phyloP scores from a whole-genome alignment of 92 coral and sea anemone species.

The Porites rus region DNA sequence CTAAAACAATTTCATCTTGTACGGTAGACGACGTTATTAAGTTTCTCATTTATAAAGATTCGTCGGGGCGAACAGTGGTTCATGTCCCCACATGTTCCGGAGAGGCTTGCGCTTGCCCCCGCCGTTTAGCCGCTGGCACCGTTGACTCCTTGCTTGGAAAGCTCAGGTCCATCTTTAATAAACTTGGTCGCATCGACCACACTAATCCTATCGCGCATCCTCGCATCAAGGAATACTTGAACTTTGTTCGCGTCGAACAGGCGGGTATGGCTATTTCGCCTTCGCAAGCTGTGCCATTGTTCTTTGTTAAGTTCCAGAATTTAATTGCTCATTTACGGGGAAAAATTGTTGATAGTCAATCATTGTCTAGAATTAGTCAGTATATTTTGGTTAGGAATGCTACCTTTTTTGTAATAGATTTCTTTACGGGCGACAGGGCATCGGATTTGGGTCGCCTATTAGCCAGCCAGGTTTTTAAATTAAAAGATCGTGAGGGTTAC shows the following conservation, averaged over 20 bases:
- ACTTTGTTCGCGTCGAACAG: background rate
- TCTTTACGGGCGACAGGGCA: too few species aligned
- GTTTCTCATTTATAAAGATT: constrained; percentile 49
- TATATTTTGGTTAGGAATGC: too few species aligned
- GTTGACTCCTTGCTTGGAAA: constrained; percentile 35
- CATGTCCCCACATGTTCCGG: constrained; percentile 20
- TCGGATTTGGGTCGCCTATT: too few species aligned
- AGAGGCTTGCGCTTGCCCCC: constrained; percentile 17
- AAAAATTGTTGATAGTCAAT: constrained; percentile 5
- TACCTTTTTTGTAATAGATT: too few species aligned
- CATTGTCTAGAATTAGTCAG: background rate
- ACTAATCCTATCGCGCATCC: constrained; percentile 23
- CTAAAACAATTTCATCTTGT: constrained; percentile 15
- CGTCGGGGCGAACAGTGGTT: constrained; percentile 35
- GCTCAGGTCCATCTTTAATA: constrained; percentile 58
- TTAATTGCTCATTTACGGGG: constrained; percentile 9
- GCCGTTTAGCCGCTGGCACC: constrained; percentile 45
- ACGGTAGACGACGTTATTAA: constrained; percentile 52
- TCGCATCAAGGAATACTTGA: constrained; percentile 23
- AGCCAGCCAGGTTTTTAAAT: constrained; percentile 8
- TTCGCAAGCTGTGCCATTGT: too few species aligned
- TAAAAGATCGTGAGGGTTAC: constrained; percentile 44
- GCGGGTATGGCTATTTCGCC: too few species aligned
- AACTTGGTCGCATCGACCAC: constrained; percentile 25
- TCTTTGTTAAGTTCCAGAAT: too few species aligned